Percentiles rank a stretch among this genome's conserved stretches.
Evolutionary conservation across 2,113 vertebrate species (phyloP).

Genomic region (Meriones unguiculatus): DNA sequence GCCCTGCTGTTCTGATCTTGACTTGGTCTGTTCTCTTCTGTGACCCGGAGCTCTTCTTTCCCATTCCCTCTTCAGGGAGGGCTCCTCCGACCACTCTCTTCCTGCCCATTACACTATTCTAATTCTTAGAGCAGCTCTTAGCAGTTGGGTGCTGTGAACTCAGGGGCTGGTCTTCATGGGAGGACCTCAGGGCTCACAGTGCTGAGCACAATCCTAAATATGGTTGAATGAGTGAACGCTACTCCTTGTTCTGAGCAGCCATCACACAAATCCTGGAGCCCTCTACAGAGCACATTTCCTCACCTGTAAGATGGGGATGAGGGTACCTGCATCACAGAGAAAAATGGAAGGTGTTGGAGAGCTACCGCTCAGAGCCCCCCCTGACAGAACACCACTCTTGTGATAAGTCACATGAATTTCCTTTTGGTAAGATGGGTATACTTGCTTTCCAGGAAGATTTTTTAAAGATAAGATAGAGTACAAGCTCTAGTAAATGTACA

Average conservation of each 20-base stretch:
- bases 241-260: background rate
- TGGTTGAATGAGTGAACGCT: background rate
- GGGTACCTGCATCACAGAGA: background rate
- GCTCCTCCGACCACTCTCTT: background rate
- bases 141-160: background rate
- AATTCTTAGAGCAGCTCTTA: background rate
- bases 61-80: background rate
- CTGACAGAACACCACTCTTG: background rate
- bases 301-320: background rate
- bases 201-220: background rate
- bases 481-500: background rate
- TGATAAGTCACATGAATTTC: background rate
- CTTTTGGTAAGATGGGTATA: background rate
- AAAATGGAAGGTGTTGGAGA: background rate
- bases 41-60: background rate
- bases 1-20: too few species aligned
- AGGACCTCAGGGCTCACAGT: background rate
- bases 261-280: background rate
- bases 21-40: background rate
- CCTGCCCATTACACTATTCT: background rate
- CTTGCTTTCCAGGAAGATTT: conserved; percentile 25
- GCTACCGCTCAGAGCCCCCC: background rate
- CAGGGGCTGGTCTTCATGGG: background rate
- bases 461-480: conserved; percentile 13
- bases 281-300: background rate